Evolutionary conservation across 2,888 invertebrate genomes (phyloP).

Genomic region (Ecdyonurus torrentis): DNA sequence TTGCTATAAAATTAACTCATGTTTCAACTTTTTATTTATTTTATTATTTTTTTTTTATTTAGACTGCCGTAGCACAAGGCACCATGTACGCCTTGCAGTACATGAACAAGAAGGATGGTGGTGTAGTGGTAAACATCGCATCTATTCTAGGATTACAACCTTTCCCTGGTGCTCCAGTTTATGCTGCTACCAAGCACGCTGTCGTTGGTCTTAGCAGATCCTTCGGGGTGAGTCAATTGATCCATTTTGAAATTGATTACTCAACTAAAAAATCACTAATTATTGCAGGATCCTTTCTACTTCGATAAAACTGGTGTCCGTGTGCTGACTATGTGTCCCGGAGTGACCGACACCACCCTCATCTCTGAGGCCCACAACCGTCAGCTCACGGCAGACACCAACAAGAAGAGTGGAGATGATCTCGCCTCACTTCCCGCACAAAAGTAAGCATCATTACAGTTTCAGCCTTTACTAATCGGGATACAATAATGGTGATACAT

Average conservation of each 20-base stretch:
- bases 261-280: not conserved
- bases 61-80: conserved; percentile 30
- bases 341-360: conserved; percentile 30
- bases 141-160: conserved; percentile 38
- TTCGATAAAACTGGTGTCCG: conserved; percentile 32
- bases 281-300: conserved; percentile 23
- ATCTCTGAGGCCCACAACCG: conserved; percentile 19
- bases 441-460: no score
- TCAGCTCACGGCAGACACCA: conserved; percentile 18
- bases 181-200: conserved; percentile 39
- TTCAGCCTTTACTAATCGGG: no score
- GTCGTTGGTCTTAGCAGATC: conserved; percentile 34
- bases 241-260: not conserved
- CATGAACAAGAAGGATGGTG: conserved; percentile 40
- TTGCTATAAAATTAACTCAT: no score
- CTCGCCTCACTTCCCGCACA: conserved; percentile 23
- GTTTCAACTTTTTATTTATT: no score
- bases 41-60: conserved; percentile 15
- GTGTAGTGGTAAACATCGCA: conserved; percentile 45
- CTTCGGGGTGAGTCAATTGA: conserved; percentile 23
- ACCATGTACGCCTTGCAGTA: conserved; percentile 37
- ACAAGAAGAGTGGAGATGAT: conserved; percentile 15
- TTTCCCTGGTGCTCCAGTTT: conserved; percentile 34
- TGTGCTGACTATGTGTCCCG: conserved; percentile 35
- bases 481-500: no score